A percentile compares a stretch with the other conserved stretches of the same genome.
Evolutionary conservation across 2,888 invertebrate genomes (phyloP).

Genomic region (Germaria angustata): DNA sequence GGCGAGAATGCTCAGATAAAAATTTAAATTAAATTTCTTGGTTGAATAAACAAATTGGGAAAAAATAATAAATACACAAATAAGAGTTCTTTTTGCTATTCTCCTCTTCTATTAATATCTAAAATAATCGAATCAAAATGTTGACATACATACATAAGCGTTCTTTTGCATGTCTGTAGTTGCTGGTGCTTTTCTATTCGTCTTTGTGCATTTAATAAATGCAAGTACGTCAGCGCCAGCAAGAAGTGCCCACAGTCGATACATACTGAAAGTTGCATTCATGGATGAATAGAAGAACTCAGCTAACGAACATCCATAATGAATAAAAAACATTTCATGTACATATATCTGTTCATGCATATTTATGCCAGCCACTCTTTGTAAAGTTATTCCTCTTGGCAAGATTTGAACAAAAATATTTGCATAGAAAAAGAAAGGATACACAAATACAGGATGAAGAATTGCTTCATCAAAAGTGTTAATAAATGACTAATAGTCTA

Average conservation of each 20-base stretch:
- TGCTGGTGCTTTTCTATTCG: background rate
- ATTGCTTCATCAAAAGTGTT: constrained; percentile 65
- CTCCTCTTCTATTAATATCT: constrained; percentile 1
- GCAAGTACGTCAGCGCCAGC: constrained; percentile 48
- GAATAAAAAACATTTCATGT: background rate
- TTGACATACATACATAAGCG: constrained; percentile 46
- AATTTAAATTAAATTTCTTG: too few species aligned
- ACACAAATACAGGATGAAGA: constrained; percentile 36
- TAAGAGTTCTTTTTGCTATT: background rate
- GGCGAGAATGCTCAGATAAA: too few species aligned
- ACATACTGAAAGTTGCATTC: background rate
- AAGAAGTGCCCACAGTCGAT: background rate
- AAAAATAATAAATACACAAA: too few species aligned
- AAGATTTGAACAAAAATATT: background rate
- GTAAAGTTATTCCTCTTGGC: background rate
- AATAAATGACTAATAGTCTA: constrained; percentile 63
- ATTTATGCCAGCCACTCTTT: constrained; percentile 1
- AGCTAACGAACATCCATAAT: too few species aligned
- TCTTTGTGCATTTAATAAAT: constrained; percentile 45
- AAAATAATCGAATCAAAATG: constrained; percentile 50
- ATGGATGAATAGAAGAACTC: too few species aligned
- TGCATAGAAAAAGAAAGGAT: background rate
- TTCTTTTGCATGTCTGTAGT: background rate
- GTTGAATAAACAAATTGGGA: too few species aligned
- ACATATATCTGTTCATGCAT: constrained; percentile 12